Base-by-base conservation (phyloP, 92 coral and sea anemone species). In the Scolanthus callimorphus region DNA sequence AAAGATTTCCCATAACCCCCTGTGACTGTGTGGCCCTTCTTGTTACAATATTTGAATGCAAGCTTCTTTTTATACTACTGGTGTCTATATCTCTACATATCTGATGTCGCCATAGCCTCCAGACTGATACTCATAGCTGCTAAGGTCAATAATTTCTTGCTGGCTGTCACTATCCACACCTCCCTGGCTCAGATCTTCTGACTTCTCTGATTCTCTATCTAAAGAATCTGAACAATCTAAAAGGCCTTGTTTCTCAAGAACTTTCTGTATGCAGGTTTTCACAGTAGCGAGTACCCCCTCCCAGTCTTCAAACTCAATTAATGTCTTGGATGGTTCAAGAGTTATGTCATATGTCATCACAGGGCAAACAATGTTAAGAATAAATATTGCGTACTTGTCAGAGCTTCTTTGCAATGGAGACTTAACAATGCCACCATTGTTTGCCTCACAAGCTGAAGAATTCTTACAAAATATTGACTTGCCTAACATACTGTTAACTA, bases 231-330 rank as follows among this genome's bases (percentile, higher is more conserved):
- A 27, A 34, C 65, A 23, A 15, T 43, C n/a, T 13, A 43, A 13
- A 39, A 82, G 50, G 29, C 77, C 73, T 29, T 88, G 68, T 25
- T 57, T 66, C 19, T 19, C 57, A 1, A 94, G 73, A 55, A 94
- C 88, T 15, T 76, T 60, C 34, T 81, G 80, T 6, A 84, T 31
- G 46, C 96, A 94, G 22, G 46, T 67, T 49, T 81, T 69, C 13
- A 81, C 80, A 43, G 85, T 65, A 28, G 21, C n/a, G 20, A 94
- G 65, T 23, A 90, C 70, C 17, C 71, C 81, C 15, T 81, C 90
- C 99, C 99, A 94, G 49, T 84, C 89, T 51, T 89, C 80, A 69
- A 94, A 94, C 63, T 94, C 99, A 44, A 94, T 90, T 46, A 94
- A 52, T 2, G 99, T 94, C 76, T 94, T 94, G 9, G 84, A 74